A percentile compares a stretch with the other conserved stretches of the same genome.
Evolutionary conservation across 64 coral and sea anemone genomes (phyloP).

Genomic region (Montipora foliosa): DNA sequence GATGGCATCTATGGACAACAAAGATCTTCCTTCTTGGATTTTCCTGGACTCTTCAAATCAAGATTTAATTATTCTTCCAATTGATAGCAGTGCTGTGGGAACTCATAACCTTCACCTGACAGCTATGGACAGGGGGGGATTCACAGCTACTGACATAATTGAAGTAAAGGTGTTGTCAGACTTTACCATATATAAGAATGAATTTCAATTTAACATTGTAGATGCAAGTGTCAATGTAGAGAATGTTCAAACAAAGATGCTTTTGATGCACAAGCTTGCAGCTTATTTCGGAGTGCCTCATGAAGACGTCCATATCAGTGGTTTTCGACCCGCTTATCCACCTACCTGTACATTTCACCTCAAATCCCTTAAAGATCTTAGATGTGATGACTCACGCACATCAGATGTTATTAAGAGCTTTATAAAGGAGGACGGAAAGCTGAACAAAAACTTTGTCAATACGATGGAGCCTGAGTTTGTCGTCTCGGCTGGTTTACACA

Average conservation of each 20-base stretch:
- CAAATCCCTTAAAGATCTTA: not conserved
- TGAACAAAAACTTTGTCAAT: not conserved
- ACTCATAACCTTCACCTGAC: constrained; percentile 13
- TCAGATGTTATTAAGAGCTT: constrained; percentile 6
- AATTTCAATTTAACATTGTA: constrained; percentile 32
- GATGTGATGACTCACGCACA: constrained; percentile 1
- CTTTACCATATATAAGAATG: not conserved
- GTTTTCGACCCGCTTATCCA: constrained; percentile 17
- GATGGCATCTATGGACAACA: not conserved
- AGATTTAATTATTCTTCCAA: constrained; percentile 2
- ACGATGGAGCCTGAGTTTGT: constrained; percentile 16
- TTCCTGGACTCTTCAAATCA: constrained; percentile 31
- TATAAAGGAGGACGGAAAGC: not conserved
- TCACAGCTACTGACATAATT: not conserved
- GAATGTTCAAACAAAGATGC: constrained; percentile 5
- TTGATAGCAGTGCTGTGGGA: constrained; percentile 4
- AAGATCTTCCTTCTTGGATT: constrained; percentile 39
- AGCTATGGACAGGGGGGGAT: constrained; percentile 36
- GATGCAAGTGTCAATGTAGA: not conserved
- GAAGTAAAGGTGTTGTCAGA: constrained; percentile 39
- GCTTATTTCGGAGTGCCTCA: constrained; percentile 25
- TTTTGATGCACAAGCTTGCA: constrained; percentile 38
- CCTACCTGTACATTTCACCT: constrained; percentile 47
- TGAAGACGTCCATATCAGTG: not conserved
- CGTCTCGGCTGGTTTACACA: not conserved